A percentile compares a stretch with the other conserved stretches of the same genome.
Evolutionary conservation across 2,113 vertebrate genomes (phyloP).

Genomic region (Chloropsis cyanopogon): DNA sequence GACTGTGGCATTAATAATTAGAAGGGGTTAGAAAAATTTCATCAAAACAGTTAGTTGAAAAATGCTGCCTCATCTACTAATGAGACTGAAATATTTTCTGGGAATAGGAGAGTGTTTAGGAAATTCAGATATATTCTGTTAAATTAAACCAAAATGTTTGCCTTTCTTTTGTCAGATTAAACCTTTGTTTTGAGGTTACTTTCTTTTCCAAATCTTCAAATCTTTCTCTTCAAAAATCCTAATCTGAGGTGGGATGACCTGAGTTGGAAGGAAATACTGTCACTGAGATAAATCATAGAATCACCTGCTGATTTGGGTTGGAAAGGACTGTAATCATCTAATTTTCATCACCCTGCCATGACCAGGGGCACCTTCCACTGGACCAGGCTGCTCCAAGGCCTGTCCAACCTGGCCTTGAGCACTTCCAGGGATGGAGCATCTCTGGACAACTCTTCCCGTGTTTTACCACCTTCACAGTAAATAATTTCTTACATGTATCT

Average conservation of each 20-base stretch:
- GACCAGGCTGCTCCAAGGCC: neutral
- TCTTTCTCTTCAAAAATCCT: neutral
- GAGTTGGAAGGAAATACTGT: neutral
- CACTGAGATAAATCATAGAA: neutral
- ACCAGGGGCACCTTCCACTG: neutral
- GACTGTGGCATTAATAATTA: neutral
- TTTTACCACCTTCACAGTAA: neutral
- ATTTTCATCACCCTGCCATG: neutral
- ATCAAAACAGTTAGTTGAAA: neutral
- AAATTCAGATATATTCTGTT: neutral
- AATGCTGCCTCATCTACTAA: neutral
- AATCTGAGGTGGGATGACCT: neutral
- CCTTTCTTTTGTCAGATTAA: neutral
- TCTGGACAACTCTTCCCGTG: neutral
- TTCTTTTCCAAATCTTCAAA: neutral
- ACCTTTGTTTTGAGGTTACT: neutral
- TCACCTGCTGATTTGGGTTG: neutral
- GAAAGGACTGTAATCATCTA: neutral
- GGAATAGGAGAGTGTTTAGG: neutral
- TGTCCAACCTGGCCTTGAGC: neutral
- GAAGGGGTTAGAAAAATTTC: neutral
- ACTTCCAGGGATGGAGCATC: neutral
- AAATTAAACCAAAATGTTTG: neutral
- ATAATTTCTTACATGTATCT: neutral
- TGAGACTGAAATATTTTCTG: neutral